Percentiles rank a stretch among this genome's conserved stretches.
These are phyloP conservation scores for Pogonomyrmex barbatus DNA, from an alignment of 1,140 invertebrate genomes.

Conservation along the genomic window DNA sequence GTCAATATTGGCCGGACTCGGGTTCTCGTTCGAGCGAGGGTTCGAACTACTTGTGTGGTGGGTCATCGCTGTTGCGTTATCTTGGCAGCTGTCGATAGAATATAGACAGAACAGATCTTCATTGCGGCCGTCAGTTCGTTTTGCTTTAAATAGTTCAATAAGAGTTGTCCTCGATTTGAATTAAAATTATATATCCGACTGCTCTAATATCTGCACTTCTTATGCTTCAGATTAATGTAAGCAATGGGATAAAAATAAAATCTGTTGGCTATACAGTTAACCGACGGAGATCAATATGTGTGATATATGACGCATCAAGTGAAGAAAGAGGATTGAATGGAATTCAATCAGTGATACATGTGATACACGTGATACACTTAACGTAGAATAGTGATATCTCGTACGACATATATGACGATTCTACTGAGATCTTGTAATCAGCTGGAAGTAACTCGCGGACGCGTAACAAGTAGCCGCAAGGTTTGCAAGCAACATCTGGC, in stretches of 20 bases:
- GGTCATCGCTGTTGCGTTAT: constrained; percentile 18
- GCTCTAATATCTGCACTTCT: background rate
- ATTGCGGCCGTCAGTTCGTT: background rate
- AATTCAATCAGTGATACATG: background rate
- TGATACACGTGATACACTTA: too few relatives aligned
- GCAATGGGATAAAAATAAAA: background rate
- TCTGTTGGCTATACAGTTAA: too few relatives aligned
- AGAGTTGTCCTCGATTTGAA: background rate
- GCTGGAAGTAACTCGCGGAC: constrained; percentile 64
- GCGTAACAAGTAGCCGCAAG: constrained; percentile 82
- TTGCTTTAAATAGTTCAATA: constrained; percentile 25
- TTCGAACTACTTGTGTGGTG: constrained; percentile 47
- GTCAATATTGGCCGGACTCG: constrained; percentile 79
- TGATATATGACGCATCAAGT: background rate
- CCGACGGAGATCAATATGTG: background rate
- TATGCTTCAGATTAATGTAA: background rate
- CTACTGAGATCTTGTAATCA: constrained; percentile 55
- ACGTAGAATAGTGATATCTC: background rate
- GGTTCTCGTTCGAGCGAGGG: constrained; percentile 53
- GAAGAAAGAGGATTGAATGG: background rate
- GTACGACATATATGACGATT: background rate
- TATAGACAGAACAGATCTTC: constrained; percentile 34
- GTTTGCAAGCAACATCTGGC: constrained; percentile 65
- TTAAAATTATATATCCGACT: constrained; percentile 20
- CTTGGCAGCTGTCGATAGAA: constrained; percentile 49